Evolutionary conservation across 2,797 vertebrate species (phyloP), one percentile per base, ranked within the genome.

Genomic region (Cynopterus sphinx): DNA sequence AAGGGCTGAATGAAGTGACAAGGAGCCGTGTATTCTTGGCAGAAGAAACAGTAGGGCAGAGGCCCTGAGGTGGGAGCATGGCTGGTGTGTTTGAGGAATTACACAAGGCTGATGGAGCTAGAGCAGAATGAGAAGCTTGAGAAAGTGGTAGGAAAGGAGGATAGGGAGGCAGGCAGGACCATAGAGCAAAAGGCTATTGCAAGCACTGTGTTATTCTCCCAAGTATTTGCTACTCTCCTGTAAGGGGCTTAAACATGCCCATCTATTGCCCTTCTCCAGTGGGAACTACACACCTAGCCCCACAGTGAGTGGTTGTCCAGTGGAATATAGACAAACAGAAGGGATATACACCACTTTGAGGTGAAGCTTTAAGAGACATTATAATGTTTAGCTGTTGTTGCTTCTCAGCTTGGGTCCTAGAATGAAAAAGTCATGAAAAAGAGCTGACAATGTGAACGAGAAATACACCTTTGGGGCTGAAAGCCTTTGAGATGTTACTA

Each of bases 261-360:
- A 31, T 19, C 59, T 17, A 16, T 43, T 67, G 41, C 11, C 67
- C 33, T 33, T 39, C 9, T 3, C 28, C 39, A 79, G 9, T 12
- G n/a, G 13, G 63, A 11, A 17, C 13, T 39, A 39, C 10, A 28
- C 1, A 2, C 6, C 39, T 19, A 36, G 59, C 78, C 39, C 39
- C 22, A 19, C 24, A 9, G 51, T 1, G 26, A 22, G 71, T 5
- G 73, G 39, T 5, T 39, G 39, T 17, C 59, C 65, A 31, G 39
- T 31, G 24, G 26, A 36, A 63, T 26, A 61, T 31, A 22, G 53
- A 5, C 3, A 5, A 81, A 21, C 26, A 51, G 70, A 65, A 41
- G 73, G 12, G 13, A 57, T 0, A 0, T 4, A 7, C 0, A 4
- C 22, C 57, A 16, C 39, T 39, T 75, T 1, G 22, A 87, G 19